Percentiles rank a stretch among this genome's conserved stretches.
These are phyloP conservation scores for Saccostrea glomerata DNA, from an alignment of 1,140 invertebrate species.

Conservation along the genomic window DNA sequence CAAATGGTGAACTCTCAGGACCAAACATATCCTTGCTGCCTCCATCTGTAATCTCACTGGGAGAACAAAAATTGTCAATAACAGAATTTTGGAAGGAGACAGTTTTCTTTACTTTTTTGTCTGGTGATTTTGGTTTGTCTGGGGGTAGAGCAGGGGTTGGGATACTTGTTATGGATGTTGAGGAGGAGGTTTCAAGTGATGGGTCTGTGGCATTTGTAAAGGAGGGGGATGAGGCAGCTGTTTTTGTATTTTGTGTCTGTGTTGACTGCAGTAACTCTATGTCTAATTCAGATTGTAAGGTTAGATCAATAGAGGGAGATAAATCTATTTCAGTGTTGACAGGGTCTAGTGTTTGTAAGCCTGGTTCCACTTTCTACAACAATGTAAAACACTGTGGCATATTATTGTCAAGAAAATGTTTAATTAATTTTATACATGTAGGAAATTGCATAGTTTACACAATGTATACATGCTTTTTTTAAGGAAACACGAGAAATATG, in stretches of 20 bases:
- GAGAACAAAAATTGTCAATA: neutral
- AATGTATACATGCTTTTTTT: too few species aligned
- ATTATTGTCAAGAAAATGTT: neutral
- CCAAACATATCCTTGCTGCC: neutral
- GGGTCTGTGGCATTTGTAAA: neutral
- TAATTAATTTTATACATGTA: neutral
- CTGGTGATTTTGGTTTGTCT: neutral
- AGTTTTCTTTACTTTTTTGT: neutral
- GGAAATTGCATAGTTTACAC: neutral
- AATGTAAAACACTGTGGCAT: neutral
- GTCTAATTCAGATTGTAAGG: neutral
- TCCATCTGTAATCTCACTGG: neutral
- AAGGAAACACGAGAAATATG: neutral
- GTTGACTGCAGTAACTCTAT: neutral
- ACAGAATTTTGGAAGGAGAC: neutral
- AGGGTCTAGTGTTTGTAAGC: neutral
- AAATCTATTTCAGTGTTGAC: neutral
- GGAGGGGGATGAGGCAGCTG: neutral
- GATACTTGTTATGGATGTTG: neutral
- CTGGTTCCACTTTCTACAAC: neutral
- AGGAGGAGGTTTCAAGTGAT: neutral
- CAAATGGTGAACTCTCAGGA: slow-evolving; percentile 11
- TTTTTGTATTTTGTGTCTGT: neutral
- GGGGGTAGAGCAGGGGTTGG: neutral
- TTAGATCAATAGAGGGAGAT: neutral